Percentiles rank a stretch among this genome's conserved stretches.
Conservation (phyloP, 2,113 vertebrate genomes). For the mouse (Mus musculus) region GRCm39 chr5:39598501-39599000, state of each 20-base stretch:
- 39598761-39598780: neutral
- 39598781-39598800: neutral
- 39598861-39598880: neutral
- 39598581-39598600: neutral
- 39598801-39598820: neutral
- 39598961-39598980: neutral
- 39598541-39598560: neutral
- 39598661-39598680: neutral
- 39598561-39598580: neutral
- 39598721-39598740: neutral
- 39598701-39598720: neutral
- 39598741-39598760: neutral
- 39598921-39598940: neutral
- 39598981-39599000: neutral
- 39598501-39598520: neutral
- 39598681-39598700: neutral
- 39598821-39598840: neutral
- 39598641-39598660: neutral
- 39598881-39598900: constrained; percentile 25
- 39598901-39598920: neutral
- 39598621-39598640: neutral
- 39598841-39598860: neutral
- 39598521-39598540: neutral
- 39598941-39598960: neutral
- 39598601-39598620: neutral